Base-by-base conservation (phyloP, 2,888 invertebrate genomes). In the Agapetus fuscipes region DNA sequence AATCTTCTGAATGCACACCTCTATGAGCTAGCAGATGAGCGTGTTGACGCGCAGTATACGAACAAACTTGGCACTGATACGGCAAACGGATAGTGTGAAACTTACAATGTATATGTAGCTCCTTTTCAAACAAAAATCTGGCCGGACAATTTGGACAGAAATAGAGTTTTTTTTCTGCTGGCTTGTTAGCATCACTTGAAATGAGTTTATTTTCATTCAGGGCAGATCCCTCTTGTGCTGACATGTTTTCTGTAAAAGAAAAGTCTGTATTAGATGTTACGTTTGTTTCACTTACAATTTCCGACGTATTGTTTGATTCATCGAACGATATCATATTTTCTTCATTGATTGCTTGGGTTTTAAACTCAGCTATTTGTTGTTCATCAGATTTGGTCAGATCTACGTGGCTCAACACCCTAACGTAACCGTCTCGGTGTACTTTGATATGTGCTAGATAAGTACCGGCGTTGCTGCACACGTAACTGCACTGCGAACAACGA, bases 81-180 rank as follows among this genome's bases (percentile, higher is more conserved):
- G 74, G 65, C 46, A 78, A 64, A 34, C 72, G 61, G 17, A 73
- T 64, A 37, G 75, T 71, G 56, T 87, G 86, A 54, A 80, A 81
- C 48, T 78, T 72, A 45, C 76, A 63, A 54, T 91, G 90, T 43
- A 78, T 76, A 39, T 72, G 71, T 38, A 84, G 65, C 57, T 90
- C 89, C 52, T 74, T 75, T 48, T 79, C 79, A 49, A 78, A 78
- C 45, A 87, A 76, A 62, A 80, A 91, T 55, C 89, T 74, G 0
- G 89, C 86, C 1, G 90, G 90, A 58, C 90, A 91, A 50, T 81
- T 78, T 43, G 75, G 71, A 58, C 90, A 91, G 55, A 84, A 87
- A 53, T 78, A 78, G 38, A 87, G 57, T 4, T 69, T 50, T 38
- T 60, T 61, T 25, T 60, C 58, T 14, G 49, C 48, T 3, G 48